Percentiles rank a stretch among this genome's conserved stretches.
Conservation (phyloP, 1,140 invertebrate species). For the Telenomus remus region DNA sequence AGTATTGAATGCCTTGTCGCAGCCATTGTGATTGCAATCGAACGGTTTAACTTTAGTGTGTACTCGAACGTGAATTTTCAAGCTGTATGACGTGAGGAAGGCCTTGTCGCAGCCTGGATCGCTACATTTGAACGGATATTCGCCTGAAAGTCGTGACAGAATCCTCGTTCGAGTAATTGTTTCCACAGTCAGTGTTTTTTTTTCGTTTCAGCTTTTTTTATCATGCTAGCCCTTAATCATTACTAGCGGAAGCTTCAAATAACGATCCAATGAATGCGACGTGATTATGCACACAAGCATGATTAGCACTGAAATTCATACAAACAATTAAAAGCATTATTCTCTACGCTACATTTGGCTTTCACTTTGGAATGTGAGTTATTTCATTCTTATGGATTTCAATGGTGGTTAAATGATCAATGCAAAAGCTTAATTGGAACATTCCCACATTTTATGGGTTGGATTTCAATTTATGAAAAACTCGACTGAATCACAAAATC, state of each 20-base stretch:
- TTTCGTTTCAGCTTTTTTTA: constrained; percentile 12
- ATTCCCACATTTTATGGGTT: no score
- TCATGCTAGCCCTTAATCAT: constrained; percentile 41
- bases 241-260: constrained; percentile 31
- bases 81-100: constrained; percentile 95
- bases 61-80: constrained; percentile 95
- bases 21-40: constrained; percentile 84
- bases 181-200: constrained; percentile 6
- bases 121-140: constrained; percentile 94
- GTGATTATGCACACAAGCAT: no score
- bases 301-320: no score
- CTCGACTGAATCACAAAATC: background rate
- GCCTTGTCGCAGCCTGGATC: constrained; percentile 92
- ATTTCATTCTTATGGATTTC: no score
- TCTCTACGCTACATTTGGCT: no score
- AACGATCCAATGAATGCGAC: constrained; percentile 4
- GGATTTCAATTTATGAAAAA: no score
- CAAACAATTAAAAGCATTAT: no score
- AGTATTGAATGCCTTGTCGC: constrained; percentile 96
- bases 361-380: no score
- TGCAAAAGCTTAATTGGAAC: no score
- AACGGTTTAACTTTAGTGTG: constrained; percentile 97
- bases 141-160: constrained; percentile 81
- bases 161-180: constrained; percentile 52
- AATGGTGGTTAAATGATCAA: no score